Evolutionary conservation across 2,888 invertebrate genomes (phyloP).

Genomic region (Diaprepes abbreviatus): DNA sequence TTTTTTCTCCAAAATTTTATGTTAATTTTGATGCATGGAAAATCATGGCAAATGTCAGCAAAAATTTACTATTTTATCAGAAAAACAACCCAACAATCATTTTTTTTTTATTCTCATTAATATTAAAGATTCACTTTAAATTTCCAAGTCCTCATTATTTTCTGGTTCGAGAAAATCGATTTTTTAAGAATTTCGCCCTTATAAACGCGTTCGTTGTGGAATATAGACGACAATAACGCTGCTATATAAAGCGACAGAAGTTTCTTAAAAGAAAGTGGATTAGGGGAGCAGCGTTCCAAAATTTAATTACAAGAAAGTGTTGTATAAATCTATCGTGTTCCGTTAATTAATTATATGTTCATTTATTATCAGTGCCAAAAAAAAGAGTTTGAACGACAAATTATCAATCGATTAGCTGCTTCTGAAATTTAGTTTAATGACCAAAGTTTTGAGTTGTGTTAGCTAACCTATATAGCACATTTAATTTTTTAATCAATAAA

Average conservation of each 20-base stretch:
- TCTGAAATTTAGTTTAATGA: too few relatives aligned
- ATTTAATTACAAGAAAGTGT: slow-evolving; percentile 19
- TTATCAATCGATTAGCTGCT: neutral
- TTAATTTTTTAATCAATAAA: too few relatives aligned
- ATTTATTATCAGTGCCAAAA: slow-evolving; percentile 9
- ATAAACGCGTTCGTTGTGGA: neutral
- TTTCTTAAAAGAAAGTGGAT: slow-evolving; percentile 19
- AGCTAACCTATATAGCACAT: too few relatives aligned
- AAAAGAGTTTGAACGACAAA: neutral
- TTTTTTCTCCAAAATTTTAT: too few relatives aligned
- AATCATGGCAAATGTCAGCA: too few relatives aligned
- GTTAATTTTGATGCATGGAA: too few relatives aligned
- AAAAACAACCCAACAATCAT: too few relatives aligned
- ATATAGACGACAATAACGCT: slow-evolving; percentile 25
- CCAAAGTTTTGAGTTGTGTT: too few relatives aligned
- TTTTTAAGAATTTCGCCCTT: slow-evolving; percentile 13
- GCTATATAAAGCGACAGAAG: slow-evolving; percentile 4
- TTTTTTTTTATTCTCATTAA: too few relatives aligned
- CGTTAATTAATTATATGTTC: slow-evolving; percentile 21
- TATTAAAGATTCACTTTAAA: neutral
- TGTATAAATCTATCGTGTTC: slow-evolving; percentile 23
- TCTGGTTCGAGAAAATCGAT: slow-evolving; percentile 10
- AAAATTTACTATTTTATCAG: too few relatives aligned
- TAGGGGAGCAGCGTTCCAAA: slow-evolving; percentile 17
- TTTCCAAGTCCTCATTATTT: neutral